Percentiles rank a stretch among this genome's conserved stretches.
phyloP scores from a whole-genome alignment of 2,797 vertebrate species.

The Mus caroli region DNA sequence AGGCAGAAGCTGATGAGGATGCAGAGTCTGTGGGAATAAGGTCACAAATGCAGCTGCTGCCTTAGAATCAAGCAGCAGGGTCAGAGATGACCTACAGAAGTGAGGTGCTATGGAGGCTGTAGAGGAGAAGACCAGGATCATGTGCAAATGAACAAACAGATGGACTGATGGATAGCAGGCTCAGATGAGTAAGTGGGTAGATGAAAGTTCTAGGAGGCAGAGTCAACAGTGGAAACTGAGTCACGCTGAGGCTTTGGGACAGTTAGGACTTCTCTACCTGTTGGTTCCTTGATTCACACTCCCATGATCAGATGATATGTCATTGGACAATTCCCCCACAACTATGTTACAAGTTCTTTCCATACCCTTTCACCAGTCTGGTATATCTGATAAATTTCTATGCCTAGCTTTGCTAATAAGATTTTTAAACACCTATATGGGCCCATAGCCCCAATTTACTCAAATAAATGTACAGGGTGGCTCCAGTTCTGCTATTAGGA shows the following conservation, averaged over 20 bases:
- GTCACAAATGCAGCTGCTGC: background rate
- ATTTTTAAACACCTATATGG: background rate
- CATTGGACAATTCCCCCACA: background rate
- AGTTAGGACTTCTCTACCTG: background rate
- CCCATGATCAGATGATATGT: background rate
- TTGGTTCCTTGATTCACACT: background rate
- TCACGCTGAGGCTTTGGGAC: background rate
- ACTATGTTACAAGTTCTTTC: background rate
- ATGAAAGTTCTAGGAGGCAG: background rate
- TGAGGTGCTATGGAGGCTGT: no score
- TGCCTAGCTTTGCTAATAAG: background rate
- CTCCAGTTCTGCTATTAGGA: background rate
- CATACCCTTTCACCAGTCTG: background rate
- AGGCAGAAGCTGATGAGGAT: background rate
- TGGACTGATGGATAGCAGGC: no score
- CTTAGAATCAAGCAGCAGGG: background rate
- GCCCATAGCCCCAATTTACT: background rate
- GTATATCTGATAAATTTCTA: background rate
- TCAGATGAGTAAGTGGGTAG: no score
- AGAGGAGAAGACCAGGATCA: background rate
- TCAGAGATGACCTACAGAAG: background rate
- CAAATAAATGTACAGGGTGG: background rate
- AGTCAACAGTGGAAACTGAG: background rate
- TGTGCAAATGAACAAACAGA: background rate
- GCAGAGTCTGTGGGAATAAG: background rate